A percentile compares a stretch with the other conserved stretches of the same genome.
Evolutionary conservation across 1,140 invertebrate genomes (phyloP).

Genomic region (Trichogramma pretiosum): DNA sequence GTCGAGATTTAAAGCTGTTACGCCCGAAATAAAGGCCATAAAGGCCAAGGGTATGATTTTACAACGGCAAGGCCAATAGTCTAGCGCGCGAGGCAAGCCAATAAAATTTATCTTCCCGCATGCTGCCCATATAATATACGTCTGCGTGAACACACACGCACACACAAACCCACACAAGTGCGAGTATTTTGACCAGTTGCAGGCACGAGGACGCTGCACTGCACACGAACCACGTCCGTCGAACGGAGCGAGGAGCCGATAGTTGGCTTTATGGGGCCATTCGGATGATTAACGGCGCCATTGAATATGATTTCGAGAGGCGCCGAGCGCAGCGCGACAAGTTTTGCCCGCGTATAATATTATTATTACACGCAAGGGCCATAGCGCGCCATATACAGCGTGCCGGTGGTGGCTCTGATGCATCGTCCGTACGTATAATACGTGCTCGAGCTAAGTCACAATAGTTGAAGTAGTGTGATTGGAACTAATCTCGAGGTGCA

Average conservation of each 20-base stretch:
- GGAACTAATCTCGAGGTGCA: constrained; percentile 7
- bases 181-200: no score
- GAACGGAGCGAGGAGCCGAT: not conserved
- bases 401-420: not conserved
- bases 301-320: constrained; percentile 24
- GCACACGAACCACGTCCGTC: not conserved
- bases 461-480: not conserved
- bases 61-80: no score
- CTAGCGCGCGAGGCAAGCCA: not conserved
- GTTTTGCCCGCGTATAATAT: not conserved
- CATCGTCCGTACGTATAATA: not conserved
- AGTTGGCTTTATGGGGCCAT: constrained; percentile 25
- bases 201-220: not conserved
- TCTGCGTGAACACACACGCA: not conserved
- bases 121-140: not conserved
- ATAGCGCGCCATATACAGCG: not conserved
- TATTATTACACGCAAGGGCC: not conserved
- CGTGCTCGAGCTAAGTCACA: not conserved
- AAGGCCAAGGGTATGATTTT: no score
- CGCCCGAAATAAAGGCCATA: no score
- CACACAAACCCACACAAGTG: no score
- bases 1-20: no score
- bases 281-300: constrained; percentile 22
- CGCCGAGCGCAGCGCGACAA: not conserved
- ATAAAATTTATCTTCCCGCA: not conserved